Evolutionary conservation across 2,113 vertebrate genomes (phyloP), one percentile per base, ranked within the genome.

Genomic region (Mobula birostris): DNA sequence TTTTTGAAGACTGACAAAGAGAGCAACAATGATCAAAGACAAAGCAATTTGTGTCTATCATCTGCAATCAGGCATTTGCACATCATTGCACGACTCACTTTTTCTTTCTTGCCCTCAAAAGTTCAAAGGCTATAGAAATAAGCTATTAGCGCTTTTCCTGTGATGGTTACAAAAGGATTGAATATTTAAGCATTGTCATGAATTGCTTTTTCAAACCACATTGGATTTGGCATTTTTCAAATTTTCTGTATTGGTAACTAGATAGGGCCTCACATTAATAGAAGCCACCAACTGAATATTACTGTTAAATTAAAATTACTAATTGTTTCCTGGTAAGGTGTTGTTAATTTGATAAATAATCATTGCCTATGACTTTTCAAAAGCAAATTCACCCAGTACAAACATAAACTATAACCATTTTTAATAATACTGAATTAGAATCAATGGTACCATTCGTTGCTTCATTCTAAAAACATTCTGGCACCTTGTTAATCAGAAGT

Each of bases 161-260:
- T 95, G 95, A 96, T 95, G 94, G 95, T 95, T 94, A 80, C 63
- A 93, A 94, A 96, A 94, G 95, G 94, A 95, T 94, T 95, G 94
- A 94, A 91, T 96, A 95, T 95, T 96, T 96, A 96, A 95, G 95
- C 96, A 96, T 95, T 95, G 96, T 95, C 95, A 90, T 72, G 24
- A 8, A 0, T 0, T 8, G 78, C 95, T 94, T 94, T 48, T 94
- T 80, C 95, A 96, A 96, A 94, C 94, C 93, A 94, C 96, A 97
- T 96, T 96, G 95, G 96, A 96, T 92, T 48, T 97, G 97, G 96
- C 97, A 97, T 95, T 21, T 96, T 95, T 94, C 96, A 97, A 97
- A 97, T 95, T 96, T 96, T 94, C 94, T 96, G 96, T 88, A 2
- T 96, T 96, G 97, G 94, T 96, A 95, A 96, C 95, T 95, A 95